Evolutionary conservation across 2,113 vertebrate genomes (phyloP).

Genomic region (Poeciliopsis occidentalis): DNA sequence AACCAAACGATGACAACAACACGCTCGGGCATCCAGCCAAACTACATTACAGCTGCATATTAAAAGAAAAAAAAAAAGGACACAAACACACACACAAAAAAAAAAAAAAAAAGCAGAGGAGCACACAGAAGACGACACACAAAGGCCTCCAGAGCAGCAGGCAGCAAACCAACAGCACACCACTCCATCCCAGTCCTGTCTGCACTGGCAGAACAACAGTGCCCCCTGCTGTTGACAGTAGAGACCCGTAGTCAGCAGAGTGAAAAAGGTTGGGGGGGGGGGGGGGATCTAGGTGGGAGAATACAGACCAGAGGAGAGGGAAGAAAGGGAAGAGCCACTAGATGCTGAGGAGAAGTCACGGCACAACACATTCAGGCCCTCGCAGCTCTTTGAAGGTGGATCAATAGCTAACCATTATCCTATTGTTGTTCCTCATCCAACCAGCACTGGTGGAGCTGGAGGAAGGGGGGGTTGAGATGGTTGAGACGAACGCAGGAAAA

Average conservation of each 20-base stretch:
- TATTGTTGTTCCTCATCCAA: constrained; percentile 77
- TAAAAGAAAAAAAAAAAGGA: constrained; percentile 12
- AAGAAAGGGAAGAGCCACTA: constrained; percentile 70
- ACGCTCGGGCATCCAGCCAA: constrained; percentile 67
- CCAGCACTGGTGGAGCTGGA: constrained; percentile 65
- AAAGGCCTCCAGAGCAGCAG: constrained; percentile 63
- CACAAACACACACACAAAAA: too few relatives aligned
- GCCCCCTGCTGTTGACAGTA: constrained; percentile 71
- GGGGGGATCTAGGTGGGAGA: background rate
- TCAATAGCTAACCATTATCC: constrained; percentile 78
- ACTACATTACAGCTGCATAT: constrained; percentile 72
- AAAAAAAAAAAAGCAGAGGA: constrained; percentile 56
- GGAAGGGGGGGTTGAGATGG: constrained; percentile 56
- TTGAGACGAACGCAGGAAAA: constrained; percentile 52
- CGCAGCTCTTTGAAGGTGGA: constrained; percentile 75
- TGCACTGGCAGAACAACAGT: constrained; percentile 66
- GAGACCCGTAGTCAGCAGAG: constrained; percentile 50
- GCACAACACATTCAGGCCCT: constrained; percentile 76
- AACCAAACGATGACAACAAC: constrained; percentile 71
- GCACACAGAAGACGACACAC: constrained; percentile 76
- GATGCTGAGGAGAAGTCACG: constrained; percentile 75
- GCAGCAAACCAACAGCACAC: constrained; percentile 50
- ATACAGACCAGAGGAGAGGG: constrained; percentile 32
- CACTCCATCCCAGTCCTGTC: constrained; percentile 37
- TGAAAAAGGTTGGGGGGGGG: background rate